Conservation (phyloP, 2,888 invertebrate species). For the Perizoma affinitatum region DNA sequence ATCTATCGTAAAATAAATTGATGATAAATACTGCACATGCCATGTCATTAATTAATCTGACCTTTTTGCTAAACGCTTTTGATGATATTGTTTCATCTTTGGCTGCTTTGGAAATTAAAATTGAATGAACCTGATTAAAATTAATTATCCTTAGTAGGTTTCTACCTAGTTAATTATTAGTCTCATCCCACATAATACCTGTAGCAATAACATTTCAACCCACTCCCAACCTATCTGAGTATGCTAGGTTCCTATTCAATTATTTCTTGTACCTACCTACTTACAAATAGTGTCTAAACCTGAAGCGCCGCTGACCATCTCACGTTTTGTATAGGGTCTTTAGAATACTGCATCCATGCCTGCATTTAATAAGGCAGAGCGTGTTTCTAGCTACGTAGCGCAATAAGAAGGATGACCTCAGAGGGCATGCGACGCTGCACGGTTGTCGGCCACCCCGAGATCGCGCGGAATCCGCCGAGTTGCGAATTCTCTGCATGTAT, state of each 20-base stretch:
- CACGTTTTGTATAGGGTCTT: slow-evolving; percentile 1
- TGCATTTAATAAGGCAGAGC: slow-evolving; percentile 18
- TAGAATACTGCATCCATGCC: background rate
- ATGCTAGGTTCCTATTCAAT: too few relatives aligned
- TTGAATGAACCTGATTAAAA: too few relatives aligned
- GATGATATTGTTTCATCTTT: slow-evolving; percentile 1
- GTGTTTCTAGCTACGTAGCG: slow-evolving; percentile 9
- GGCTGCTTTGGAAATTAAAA: too few relatives aligned
- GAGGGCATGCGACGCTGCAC: slow-evolving; percentile 43
- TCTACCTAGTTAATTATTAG: too few relatives aligned
- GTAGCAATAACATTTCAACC: too few relatives aligned
- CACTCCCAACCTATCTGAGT: too few relatives aligned
- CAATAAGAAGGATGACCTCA: slow-evolving; percentile 53
- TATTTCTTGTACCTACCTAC: too few relatives aligned
- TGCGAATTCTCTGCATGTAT: slow-evolving; percentile 74
- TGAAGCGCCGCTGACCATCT: background rate
- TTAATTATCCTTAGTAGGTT: too few relatives aligned
- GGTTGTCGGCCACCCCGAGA: slow-evolving; percentile 47
- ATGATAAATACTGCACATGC: slow-evolving; percentile 35
- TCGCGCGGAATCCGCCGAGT: slow-evolving; percentile 66
- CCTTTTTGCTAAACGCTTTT: slow-evolving; percentile 34
- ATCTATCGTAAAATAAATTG: slow-evolving; percentile 40
- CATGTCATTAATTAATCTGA: slow-evolving; percentile 43
- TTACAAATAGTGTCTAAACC: background rate
- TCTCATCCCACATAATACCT: background rate